These are phyloP conservation scores for Melieria crassipennis DNA, from an alignment of 2,888 invertebrate species.

Conservation along the genomic window DNA sequence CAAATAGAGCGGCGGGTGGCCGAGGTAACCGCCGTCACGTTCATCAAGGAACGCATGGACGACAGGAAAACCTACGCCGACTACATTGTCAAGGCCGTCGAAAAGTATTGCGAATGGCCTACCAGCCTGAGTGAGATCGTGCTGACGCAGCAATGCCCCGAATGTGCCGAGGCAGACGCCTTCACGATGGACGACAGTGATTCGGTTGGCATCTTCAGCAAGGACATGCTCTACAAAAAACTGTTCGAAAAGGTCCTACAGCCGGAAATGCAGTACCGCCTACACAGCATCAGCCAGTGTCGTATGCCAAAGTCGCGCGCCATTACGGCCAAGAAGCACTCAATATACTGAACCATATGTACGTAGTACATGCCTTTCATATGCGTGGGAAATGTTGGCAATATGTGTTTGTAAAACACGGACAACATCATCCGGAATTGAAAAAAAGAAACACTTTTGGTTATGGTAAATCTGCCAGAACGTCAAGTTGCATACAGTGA, in stretches of 20 bases:
- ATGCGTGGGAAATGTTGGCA: too few species aligned
- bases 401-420: too few species aligned
- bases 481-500: too few species aligned
- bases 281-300: slow-evolving; percentile 64
- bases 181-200: slow-evolving; percentile 63
- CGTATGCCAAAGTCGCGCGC: slow-evolving; percentile 61
- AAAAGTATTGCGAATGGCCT: slow-evolving; percentile 56
- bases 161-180: slow-evolving; percentile 65
- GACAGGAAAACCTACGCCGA: slow-evolving; percentile 46
- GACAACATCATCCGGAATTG: too few species aligned
- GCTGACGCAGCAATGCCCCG: slow-evolving; percentile 64
- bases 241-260: slow-evolving; percentile 61
- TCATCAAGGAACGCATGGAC: slow-evolving; percentile 56
- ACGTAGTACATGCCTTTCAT: background rate
- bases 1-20: slow-evolving; percentile 69
- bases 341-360: background rate
- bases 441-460: too few species aligned
- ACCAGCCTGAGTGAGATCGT: slow-evolving; percentile 68
- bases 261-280: slow-evolving; percentile 65
- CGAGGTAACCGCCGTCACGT: slow-evolving; percentile 68
- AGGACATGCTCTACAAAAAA: slow-evolving; percentile 53
- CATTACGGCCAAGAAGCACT: slow-evolving; percentile 56
- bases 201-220: slow-evolving; percentile 47
- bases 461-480: too few species aligned
- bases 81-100: slow-evolving; percentile 59